A percentile compares a stretch with the other conserved stretches of the same genome.
These are phyloP conservation scores for Sebastes elongatus DNA, from an alignment of 2,797 vertebrate genomes.

Conservation along the genomic window DNA sequence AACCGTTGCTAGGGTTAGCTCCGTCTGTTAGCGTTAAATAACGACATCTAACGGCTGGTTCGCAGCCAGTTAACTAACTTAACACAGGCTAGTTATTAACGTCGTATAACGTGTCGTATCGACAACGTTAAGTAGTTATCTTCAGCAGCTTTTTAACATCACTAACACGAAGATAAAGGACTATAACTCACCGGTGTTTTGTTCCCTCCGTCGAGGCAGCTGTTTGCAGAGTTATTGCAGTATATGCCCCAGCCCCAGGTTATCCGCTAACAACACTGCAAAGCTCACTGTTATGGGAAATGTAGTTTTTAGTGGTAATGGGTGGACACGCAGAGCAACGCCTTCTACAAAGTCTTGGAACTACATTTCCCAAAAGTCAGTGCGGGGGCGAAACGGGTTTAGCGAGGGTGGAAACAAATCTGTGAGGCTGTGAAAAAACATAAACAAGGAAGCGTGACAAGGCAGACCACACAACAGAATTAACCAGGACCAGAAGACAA, in stretches of 20 bases:
- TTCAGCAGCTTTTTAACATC: neutral
- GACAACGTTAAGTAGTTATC: neutral
- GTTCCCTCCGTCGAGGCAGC: neutral
- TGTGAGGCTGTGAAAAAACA: constrained; percentile 19
- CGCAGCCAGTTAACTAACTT: neutral
- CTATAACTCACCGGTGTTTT: constrained; percentile 29
- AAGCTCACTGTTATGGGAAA: constrained; percentile 16
- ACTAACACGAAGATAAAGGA: neutral
- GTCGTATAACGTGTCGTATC: neutral
- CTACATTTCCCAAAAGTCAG: constrained; percentile 39
- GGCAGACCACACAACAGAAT: neutral
- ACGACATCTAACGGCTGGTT: neutral
- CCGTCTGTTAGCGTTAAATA: neutral
- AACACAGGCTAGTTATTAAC: neutral
- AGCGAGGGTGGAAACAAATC: constrained; percentile 3
- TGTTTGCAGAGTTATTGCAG: constrained; percentile 53
- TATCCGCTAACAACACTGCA: constrained; percentile 11
- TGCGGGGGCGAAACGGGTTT: neutral
- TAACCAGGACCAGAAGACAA: rapidly evolving
- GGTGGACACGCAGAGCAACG: rapidly evolving
- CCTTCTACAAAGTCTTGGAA: rapidly evolving
- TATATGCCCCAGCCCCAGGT: neutral
- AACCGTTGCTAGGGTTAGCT: neutral
- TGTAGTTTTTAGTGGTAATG: constrained; percentile 35
- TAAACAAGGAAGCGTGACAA: constrained; percentile 69